Percentiles rank a stretch among this genome's conserved stretches.
Conservation (phyloP, 1,140 invertebrate species). For the Drosophila bifasciata region DNA sequence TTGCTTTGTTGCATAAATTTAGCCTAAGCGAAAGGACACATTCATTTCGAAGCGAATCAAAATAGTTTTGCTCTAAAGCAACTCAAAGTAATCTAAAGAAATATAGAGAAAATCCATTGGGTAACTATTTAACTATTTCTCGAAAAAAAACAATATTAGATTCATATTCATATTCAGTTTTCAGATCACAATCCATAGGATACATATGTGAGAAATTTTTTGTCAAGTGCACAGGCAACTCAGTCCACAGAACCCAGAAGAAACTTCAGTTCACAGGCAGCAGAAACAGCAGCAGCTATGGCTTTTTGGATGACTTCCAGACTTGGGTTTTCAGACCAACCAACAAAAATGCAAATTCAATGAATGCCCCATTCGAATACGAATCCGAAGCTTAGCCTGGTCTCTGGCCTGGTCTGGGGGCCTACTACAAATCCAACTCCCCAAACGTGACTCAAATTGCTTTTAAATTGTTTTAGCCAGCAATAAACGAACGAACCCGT, state of each 20-base stretch:
- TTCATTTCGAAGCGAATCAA: no score
- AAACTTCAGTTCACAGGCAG: constrained; percentile 28
- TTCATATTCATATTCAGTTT: no score
- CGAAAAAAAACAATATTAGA: no score
- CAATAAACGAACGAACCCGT: constrained; percentile 46
- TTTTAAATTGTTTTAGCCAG: constrained; percentile 78
- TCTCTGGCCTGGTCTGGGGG: neutral
- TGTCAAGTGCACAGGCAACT: neutral
- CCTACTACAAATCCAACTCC: neutral
- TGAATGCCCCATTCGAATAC: constrained; percentile 53
- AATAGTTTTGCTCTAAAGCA: no score
- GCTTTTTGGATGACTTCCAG: constrained; percentile 48
- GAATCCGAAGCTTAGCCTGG: neutral
- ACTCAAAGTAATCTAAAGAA: no score
- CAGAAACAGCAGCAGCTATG: constrained; percentile 4
- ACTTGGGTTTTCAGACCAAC: constrained; percentile 29
- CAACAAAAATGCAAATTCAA: constrained; percentile 71
- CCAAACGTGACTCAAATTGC: constrained; percentile 71
- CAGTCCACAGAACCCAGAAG: constrained; percentile 1
- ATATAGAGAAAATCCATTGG: no score
- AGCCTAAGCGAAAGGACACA: no score
- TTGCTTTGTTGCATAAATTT: no score
- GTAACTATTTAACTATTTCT: no score
- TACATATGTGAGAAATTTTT: neutral
- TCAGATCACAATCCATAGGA: no score